These are phyloP conservation scores for Tuta absoluta DNA, from an alignment of 2,888 invertebrate genomes.

Conservation along the genomic window DNA sequence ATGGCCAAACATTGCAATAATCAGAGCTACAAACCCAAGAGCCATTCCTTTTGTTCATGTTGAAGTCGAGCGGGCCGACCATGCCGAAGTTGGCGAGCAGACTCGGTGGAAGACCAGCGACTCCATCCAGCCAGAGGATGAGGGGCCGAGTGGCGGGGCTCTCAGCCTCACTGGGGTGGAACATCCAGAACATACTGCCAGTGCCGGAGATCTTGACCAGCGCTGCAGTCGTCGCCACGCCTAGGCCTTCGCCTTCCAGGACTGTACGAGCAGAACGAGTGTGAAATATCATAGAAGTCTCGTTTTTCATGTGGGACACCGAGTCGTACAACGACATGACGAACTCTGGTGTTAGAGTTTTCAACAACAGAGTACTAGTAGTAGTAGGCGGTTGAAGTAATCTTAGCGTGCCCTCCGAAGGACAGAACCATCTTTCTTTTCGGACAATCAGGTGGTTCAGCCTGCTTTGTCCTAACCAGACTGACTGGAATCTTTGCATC, in stretches of 20 bases:
- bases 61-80: slow-evolving; percentile 87
- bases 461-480: too few relatives aligned
- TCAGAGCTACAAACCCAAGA: slow-evolving; percentile 84
- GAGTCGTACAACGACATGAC: too few relatives aligned
- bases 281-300: too few relatives aligned
- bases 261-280: slow-evolving; percentile 41
- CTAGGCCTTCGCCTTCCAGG: slow-evolving; percentile 63
- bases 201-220: slow-evolving; percentile 85
- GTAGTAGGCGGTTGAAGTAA: too few relatives aligned
- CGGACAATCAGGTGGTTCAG: too few relatives aligned
- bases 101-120: slow-evolving; percentile 89
- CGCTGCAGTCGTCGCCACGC: slow-evolving; percentile 86
- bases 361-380: too few relatives aligned
- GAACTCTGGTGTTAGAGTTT: too few relatives aligned
- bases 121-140: slow-evolving; percentile 94
- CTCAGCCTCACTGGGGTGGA: slow-evolving; percentile 85
- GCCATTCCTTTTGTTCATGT: slow-evolving; percentile 82
- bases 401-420: too few relatives aligned
- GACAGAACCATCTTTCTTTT: too few relatives aligned
- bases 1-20: background rate
- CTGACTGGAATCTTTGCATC: too few relatives aligned
- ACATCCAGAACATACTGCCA: slow-evolving; percentile 94
- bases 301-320: too few relatives aligned
- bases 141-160: slow-evolving; percentile 82
- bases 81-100: slow-evolving; percentile 93